phyloP scores from a whole-genome alignment of 1,140 invertebrate genomes.

The Drosophila dunni region DNA sequence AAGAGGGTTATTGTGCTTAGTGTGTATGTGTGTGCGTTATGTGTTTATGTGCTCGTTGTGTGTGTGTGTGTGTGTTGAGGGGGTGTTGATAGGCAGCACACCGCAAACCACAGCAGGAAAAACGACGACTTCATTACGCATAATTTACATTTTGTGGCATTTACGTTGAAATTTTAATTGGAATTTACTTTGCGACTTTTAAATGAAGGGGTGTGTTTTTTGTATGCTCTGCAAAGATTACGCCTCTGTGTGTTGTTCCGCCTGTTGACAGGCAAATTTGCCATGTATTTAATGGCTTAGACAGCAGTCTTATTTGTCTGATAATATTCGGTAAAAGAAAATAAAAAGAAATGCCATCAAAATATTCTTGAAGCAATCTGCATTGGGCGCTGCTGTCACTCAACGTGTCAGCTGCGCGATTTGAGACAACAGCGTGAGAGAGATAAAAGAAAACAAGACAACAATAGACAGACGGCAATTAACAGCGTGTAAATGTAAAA shows the following conservation, averaged over 20 bases:
- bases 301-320: conserved; percentile 51
- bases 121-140: conserved; percentile 77
- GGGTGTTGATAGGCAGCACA: conserved; percentile 55
- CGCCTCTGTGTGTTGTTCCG: conserved; percentile 48
- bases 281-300: conserved; percentile 78
- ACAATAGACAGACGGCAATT: conserved; percentile 9
- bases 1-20: conserved; percentile 57
- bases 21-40: conserved; percentile 16
- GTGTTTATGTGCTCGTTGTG: not conserved
- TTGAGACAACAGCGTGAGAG: not conserved
- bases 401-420: conserved; percentile 38
- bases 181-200: conserved; percentile 76
- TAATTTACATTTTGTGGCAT: conserved; percentile 83
- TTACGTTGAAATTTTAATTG: conserved; percentile 82
- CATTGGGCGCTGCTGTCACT: not conserved
- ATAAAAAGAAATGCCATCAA: conserved; percentile 14
- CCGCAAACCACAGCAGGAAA: conserved; percentile 67
- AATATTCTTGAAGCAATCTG: conserved; percentile 4
- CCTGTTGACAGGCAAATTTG: conserved; percentile 79
- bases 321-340: conserved; percentile 29
- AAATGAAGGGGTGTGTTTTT: conserved; percentile 19
- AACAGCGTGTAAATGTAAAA: conserved; percentile 61
- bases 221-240: conserved; percentile 62
- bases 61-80: conserved; percentile 8
- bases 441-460: not conserved